Conservation (phyloP, 2,888 invertebrate genomes). For the Andrena marginata region DNA sequence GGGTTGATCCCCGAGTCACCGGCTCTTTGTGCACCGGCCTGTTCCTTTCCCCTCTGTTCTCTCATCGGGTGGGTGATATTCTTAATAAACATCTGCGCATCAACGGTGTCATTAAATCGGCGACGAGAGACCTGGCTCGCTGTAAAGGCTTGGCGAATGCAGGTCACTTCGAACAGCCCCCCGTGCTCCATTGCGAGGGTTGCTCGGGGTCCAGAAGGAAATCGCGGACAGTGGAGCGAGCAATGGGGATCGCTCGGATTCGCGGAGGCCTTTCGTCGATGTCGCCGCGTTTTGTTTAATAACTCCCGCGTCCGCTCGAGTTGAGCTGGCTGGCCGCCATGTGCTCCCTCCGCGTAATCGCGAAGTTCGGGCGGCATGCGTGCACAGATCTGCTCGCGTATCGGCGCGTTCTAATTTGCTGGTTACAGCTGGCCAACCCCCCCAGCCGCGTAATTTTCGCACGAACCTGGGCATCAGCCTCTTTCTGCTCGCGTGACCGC, state of each 20-base stretch:
- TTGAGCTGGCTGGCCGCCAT: slow-evolving; percentile 28
- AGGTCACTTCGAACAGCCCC: not conserved
- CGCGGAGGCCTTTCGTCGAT: not conserved
- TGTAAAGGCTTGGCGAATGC: slow-evolving; percentile 13
- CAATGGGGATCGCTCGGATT: not conserved
- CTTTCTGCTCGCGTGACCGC: not conserved
- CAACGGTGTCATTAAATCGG: slow-evolving; percentile 35
- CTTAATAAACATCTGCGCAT: not conserved
- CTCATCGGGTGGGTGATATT: not conserved
- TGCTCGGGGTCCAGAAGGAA: not conserved
- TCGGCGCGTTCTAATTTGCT: slow-evolving; percentile 67
- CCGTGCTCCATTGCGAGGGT: not conserved
- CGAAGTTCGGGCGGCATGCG: slow-evolving; percentile 49
- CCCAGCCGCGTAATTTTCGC: slow-evolving; percentile 72
- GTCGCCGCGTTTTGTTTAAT: slow-evolving; percentile 28
- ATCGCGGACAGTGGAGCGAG: slow-evolving; percentile 12
- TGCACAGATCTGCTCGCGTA: slow-evolving; percentile 42
- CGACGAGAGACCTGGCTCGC: slow-evolving; percentile 34
- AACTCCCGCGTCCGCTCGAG: slow-evolving; percentile 23
- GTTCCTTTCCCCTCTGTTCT: not conserved
- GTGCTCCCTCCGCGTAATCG: slow-evolving; percentile 48
- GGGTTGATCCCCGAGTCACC: not conserved
- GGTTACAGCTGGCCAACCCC: slow-evolving; percentile 60
- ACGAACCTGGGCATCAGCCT: slow-evolving; percentile 59
- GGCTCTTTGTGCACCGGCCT: too few species aligned